Conservation (phyloP, 2,113 vertebrate species). For the Podarcis muralis region DNA sequence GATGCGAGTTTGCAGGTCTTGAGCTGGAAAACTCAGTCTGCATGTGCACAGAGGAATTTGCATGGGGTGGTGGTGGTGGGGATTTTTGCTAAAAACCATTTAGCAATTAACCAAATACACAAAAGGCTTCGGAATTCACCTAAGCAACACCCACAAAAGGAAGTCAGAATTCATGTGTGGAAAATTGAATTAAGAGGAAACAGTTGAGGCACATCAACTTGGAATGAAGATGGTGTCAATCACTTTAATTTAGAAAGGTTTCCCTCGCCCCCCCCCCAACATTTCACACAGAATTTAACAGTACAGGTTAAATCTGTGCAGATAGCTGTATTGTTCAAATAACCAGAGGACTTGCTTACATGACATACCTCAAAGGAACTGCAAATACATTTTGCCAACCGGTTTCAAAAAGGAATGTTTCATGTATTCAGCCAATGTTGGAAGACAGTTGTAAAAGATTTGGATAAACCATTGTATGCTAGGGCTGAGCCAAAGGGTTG, state of each 20-base stretch:
- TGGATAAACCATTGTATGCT: background rate
- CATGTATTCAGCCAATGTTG: background rate
- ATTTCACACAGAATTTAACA: conserved; percentile 48
- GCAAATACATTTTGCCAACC: conserved; percentile 6
- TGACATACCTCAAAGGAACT: conserved; percentile 38
- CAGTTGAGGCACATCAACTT: conserved; percentile 31
- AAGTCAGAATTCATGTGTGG: conserved; percentile 47
- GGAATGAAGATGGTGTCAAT: conserved; percentile 44
- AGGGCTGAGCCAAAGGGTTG: background rate
- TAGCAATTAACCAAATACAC: conserved; percentile 57
- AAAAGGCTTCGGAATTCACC: conserved; percentile 50
- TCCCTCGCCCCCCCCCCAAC: background rate
- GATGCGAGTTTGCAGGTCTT: background rate
- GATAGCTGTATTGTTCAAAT: conserved; percentile 42
- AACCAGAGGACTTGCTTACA: conserved; percentile 36
- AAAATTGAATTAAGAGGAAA: conserved; percentile 44
- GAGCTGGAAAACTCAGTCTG: conserved; percentile 6
- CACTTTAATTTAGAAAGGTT: conserved; percentile 44
- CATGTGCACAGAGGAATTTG: background rate
- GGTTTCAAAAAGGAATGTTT: conserved; percentile 31
- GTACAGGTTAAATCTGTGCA: conserved; percentile 38
- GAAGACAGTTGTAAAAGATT: background rate
- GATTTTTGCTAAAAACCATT: conserved; percentile 38
- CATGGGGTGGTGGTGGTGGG: background rate
- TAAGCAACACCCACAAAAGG: conserved; percentile 26